phyloP scores from a whole-genome alignment of 2,888 invertebrate genomes.

The Fabriciana adippe region DNA sequence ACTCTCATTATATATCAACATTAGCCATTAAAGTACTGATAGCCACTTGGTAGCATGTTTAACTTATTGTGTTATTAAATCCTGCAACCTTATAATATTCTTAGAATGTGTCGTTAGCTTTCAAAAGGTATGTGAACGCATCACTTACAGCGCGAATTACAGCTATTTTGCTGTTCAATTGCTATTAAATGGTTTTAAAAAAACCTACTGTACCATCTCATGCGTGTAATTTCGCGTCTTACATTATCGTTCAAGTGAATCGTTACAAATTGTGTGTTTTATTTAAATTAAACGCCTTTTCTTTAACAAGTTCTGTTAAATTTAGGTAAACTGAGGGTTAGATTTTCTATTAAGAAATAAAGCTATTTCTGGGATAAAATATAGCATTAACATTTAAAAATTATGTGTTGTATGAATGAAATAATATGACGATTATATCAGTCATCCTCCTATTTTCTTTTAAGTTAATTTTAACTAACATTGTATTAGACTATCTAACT shows the following conservation, averaged over 20 bases:
- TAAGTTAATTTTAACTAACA: too few relatives aligned
- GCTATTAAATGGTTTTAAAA: slow-evolving; percentile 60
- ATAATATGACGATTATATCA: background rate
- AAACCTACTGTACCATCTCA: slow-evolving; percentile 48
- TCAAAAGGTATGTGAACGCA: slow-evolving; percentile 57
- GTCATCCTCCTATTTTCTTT: too few relatives aligned
- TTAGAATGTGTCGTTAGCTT: slow-evolving; percentile 56
- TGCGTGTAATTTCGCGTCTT: slow-evolving; percentile 59
- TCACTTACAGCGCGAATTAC: slow-evolving; percentile 58
- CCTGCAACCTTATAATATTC: slow-evolving; percentile 47
- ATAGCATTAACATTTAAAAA: background rate
- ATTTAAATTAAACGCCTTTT: slow-evolving; percentile 46
- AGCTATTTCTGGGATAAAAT: background rate
- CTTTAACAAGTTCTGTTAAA: background rate
- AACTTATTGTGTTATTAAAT: slow-evolving; percentile 52
- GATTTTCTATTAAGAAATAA: background rate
- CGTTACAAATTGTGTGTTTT: slow-evolving; percentile 45
- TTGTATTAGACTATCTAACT: too few relatives aligned
- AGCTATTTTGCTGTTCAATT: slow-evolving; percentile 55
- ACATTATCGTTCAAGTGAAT: slow-evolving; percentile 58
- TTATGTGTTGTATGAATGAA: background rate
- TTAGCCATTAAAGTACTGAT: slow-evolving; percentile 29
- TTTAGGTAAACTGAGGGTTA: background rate
- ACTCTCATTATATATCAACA: slow-evolving; percentile 5
- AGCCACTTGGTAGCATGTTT: slow-evolving; percentile 39